Percentiles rank a stretch among this genome's conserved stretches.
phyloP scores from a whole-genome alignment of 2,797 vertebrate species.

The Bovichtus diacanthus region DNA sequence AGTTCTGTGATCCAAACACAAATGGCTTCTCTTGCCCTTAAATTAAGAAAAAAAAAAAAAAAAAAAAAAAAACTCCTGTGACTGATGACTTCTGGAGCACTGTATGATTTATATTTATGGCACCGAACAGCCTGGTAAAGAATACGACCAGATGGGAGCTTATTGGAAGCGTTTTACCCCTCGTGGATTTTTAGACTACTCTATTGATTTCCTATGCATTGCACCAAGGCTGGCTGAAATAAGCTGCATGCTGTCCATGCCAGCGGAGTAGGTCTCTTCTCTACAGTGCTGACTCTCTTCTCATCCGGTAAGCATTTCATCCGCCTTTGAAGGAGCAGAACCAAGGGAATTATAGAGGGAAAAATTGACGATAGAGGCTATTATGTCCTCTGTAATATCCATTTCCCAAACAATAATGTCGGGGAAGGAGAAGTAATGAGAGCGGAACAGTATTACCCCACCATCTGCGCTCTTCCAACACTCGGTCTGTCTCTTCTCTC shows the following conservation, averaged over 20 bases:
- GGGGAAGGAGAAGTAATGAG: conserved; percentile 70
- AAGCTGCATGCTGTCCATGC: conserved; percentile 29
- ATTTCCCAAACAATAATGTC: conserved; percentile 79
- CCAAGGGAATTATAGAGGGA: conserved; percentile 65
- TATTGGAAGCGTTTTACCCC: conserved; percentile 63
- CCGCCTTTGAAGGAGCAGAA: conserved; percentile 71
- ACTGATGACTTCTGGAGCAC: conserved; percentile 23
- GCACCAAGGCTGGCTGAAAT: conserved; percentile 43
- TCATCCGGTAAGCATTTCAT: conserved; percentile 58
- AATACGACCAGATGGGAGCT: conserved; percentile 50
- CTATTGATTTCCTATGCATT: conserved; percentile 70
- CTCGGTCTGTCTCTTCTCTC: conserved; percentile 45
- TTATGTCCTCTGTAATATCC: conserved; percentile 76
- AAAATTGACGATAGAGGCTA: conserved; percentile 76
- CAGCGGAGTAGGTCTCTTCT: conserved; percentile 30
- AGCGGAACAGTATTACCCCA: conserved; percentile 68
- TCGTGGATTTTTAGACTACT: conserved; percentile 64
- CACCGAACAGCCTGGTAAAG: conserved; percentile 37
- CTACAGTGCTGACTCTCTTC: conserved; percentile 28
- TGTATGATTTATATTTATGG: conserved; percentile 42
- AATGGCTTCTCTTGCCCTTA: not conserved
- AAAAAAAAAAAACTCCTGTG: conserved; percentile 34
- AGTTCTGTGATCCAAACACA: conserved; percentile 14
- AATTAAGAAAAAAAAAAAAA: too few relatives aligned
- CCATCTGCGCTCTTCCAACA: conserved; percentile 67